phyloP scores from a whole-genome alignment of 1,140 invertebrate genomes.

The Carposina sasakii region DNA sequence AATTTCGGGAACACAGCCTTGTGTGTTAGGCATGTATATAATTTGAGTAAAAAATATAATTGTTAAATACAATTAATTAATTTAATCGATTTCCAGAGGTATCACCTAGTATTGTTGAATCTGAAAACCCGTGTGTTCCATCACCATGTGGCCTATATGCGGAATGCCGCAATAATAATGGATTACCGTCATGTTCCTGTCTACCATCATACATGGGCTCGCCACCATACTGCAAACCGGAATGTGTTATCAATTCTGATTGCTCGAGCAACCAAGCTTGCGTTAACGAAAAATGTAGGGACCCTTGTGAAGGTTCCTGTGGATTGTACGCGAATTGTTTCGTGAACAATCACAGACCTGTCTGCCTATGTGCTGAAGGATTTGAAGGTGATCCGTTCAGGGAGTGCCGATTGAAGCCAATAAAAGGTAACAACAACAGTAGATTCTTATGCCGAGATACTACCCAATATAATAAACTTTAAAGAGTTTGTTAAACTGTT shows the following conservation, averaged over 20 bases:
- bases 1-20: no score
- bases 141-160: slow-evolving; percentile 87
- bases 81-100: slow-evolving; percentile 38
- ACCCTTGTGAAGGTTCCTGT: slow-evolving; percentile 88
- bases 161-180: slow-evolving; percentile 76
- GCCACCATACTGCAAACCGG: slow-evolving; percentile 76
- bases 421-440: slow-evolving; percentile 34
- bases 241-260: slow-evolving; percentile 77
- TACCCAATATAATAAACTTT: no score
- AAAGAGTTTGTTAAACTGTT: no score
- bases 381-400: slow-evolving; percentile 84
- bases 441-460: no score
- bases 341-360: slow-evolving; percentile 83
- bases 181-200: slow-evolving; percentile 78
- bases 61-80: no score
- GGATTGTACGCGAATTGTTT: slow-evolving; percentile 84
- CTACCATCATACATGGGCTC: slow-evolving; percentile 78
- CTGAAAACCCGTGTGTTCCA: slow-evolving; percentile 81
- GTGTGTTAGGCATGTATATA: no score
- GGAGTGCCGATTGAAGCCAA: slow-evolving; percentile 55
- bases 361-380: slow-evolving; percentile 81
- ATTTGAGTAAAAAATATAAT: no score
- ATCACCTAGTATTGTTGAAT: slow-evolving; percentile 36
- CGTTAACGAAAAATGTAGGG: slow-evolving; percentile 83
- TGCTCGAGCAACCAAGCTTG: slow-evolving; percentile 84